Evolutionary conservation across 1,140 invertebrate species (phyloP), one percentile per base, ranked within the genome.

Genomic region (Lepidurus couesii): DNA sequence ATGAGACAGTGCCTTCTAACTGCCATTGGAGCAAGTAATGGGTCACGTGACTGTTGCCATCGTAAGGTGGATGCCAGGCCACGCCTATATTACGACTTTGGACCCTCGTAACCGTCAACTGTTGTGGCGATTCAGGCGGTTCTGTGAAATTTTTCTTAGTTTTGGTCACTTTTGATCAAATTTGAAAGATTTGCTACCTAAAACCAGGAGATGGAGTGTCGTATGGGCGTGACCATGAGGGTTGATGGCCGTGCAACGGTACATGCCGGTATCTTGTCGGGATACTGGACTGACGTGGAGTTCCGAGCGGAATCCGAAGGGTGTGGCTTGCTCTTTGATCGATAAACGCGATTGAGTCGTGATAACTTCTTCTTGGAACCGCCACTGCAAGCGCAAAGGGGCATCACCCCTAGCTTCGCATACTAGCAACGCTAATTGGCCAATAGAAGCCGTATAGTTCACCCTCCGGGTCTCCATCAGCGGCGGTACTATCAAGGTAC

Each of bases 41-140:
- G 34, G 73, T 73, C 42, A 75, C 26, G 6, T 73, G 73, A 45
- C 53, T 74, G 8, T 42, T 11, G 9, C 44, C 78, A 5, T 75
- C 44, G 21, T 75, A 42, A n/a, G 92, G 90, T 75, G 88, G 88
- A 73, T 47, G n/a, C 78, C 78, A 79, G 10, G 43, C 43, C 11
- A 79, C 16, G 26, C 75, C 78, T 9, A 74, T 43, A 2, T 73
- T 75, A n/a, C 78, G 78, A 21, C 78, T 79, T 16, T 44, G 34
- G 13, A 75, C 44, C n/a, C 44, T 45, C 3, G 73, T 75, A 34
- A 53, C n/a, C 7, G 44, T 73, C 2, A 79, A 21, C 16, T 75
- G 73, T n/a, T 74, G 73, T 26, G 78, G 84, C 0, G 83, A 79
- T 76, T 85, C 84, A n/a, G 85, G 85, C 1, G 79, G 80, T 77